A percentile compares a stretch with the other conserved stretches of the same genome.
These are phyloP conservation scores for Nemapogon koenigi DNA, from an alignment of 2,888 invertebrate species.

Conservation along the genomic window DNA sequence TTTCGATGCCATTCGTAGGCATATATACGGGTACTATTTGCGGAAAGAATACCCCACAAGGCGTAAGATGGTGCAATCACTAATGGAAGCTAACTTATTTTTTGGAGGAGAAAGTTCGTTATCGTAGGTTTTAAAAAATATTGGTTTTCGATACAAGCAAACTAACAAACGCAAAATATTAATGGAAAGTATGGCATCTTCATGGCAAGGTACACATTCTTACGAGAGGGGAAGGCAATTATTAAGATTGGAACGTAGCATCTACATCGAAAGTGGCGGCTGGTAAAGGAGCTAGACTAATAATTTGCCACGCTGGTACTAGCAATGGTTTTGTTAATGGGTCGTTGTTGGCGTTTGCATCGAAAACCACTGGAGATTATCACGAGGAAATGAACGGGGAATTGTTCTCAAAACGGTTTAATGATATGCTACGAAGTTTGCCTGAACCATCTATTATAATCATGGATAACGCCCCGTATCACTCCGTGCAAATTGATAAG, in stretches of 20 bases:
- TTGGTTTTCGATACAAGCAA: constrained; percentile 15
- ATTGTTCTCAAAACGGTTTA: constrained; percentile 10
- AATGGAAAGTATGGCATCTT: constrained; percentile 13
- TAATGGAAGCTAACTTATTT: constrained; percentile 9
- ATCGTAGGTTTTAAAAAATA: constrained; percentile 10
- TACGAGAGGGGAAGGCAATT: constrained; percentile 7
- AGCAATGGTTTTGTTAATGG: constrained; percentile 13
- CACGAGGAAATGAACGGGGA: constrained; percentile 16
- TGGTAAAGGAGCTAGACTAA: constrained; percentile 6
- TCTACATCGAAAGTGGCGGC: constrained; percentile 3
- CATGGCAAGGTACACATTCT: too few species aligned
- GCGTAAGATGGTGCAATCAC: background rate
- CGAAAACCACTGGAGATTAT: constrained; percentile 13
- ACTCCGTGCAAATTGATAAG: constrained; percentile 5
- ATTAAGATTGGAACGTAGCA: constrained; percentile 13
- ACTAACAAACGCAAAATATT: constrained; percentile 17
- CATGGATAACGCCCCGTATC: constrained; percentile 13
- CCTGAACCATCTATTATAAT: constrained; percentile 2
- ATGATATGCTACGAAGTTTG: background rate
- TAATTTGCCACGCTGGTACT: too few species aligned
- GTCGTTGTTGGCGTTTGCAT: constrained; percentile 9
- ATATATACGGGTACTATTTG: background rate
- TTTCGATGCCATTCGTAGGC: background rate
- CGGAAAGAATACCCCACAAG: constrained; percentile 9
- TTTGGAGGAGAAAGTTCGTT: constrained; percentile 11